Conservation (phyloP, 2,113 vertebrate genomes). For the Phalacrocorax aristotelis region DNA sequence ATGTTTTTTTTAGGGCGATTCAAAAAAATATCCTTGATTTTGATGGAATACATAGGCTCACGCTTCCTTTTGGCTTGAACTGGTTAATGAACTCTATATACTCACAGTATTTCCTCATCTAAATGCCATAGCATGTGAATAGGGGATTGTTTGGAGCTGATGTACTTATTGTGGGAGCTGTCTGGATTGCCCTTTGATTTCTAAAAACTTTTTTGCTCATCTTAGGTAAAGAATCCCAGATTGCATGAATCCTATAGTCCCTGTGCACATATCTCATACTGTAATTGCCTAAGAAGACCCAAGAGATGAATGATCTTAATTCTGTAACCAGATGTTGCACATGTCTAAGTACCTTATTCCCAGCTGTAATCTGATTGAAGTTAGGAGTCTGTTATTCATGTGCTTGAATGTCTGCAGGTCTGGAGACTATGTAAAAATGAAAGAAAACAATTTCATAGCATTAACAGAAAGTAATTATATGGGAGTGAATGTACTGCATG, state of each 20-base stretch:
- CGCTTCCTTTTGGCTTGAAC: not conserved
- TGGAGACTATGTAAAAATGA: not conserved
- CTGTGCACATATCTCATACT: not conserved
- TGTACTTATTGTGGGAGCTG: not conserved
- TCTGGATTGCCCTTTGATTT: not conserved
- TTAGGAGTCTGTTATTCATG: slow-evolving; percentile 17
- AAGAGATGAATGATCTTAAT: not conserved
- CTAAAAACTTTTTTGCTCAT: not conserved
- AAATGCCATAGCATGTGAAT: not conserved
- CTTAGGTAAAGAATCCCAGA: not conserved
- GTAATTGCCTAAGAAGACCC: not conserved
- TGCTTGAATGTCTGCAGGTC: not conserved
- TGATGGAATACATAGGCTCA: not conserved
- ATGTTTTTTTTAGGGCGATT: not conserved
- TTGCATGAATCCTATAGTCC: not conserved
- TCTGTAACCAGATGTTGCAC: slow-evolving; percentile 14
- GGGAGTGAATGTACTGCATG: not conserved
- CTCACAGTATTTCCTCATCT: not conserved
- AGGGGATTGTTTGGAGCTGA: not conserved
- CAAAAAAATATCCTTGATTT: not conserved
- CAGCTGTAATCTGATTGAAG: slow-evolving; percentile 39
- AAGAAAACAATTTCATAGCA: slow-evolving; percentile 14
- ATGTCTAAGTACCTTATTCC: slow-evolving; percentile 18
- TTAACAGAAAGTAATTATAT: slow-evolving; percentile 23
- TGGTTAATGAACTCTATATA: not conserved